Evolutionary conservation across 2,113 vertebrate species (phyloP), one percentile per base, ranked within the genome.

Genomic region (Anolis carolinensis): DNA sequence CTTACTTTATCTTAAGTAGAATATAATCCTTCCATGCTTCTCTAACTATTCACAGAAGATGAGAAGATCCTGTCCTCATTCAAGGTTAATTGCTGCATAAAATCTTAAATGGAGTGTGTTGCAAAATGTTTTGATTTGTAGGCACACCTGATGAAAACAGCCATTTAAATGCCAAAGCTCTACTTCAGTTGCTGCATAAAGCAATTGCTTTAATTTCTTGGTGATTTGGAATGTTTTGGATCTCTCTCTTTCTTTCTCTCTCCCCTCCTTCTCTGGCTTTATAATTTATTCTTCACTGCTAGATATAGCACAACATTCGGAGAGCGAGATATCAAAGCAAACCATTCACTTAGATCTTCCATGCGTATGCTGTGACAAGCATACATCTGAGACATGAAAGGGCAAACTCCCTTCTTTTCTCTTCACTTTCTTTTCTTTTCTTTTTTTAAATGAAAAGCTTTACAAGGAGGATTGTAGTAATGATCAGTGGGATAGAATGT

Each of bases 301-400:
- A 85, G 80, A 89, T 90, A 21, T 88, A 81, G 32, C 74, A 85
- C 5, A 67, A 63, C 87, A 88, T 27, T 62, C 18, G 55, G 71
- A 86, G 65, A 90, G 79, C 82, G n/a, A 90, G 77, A 90, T 91
- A 92, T 92, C 91, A 92, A 92, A 94, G 75, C 67, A 87, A 92
- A 77, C 34, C 5, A 1, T 92, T 91, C 82, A 63, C 89, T 92
- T 93, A 92, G 86, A 92, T 93, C 89, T 93, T 93, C 88, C 32
- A 89, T 73, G 83, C 77, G 39, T 2, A 73, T 2, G 0, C 70
- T 90, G 78, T 92, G 92, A 90, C 67, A 90, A 91, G 71, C 21
- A 87, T 86, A 89, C 83, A 90, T 34, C 55, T 2, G 59, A 88
- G 85, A 85, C 48, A 90, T 79, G 84, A 79, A 94, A 91, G 82